A percentile compares a stretch with the other conserved stretches of the same genome.
Conservation (phyloP, 2,888 invertebrate species). For the Argyra leucocephala region DNA sequence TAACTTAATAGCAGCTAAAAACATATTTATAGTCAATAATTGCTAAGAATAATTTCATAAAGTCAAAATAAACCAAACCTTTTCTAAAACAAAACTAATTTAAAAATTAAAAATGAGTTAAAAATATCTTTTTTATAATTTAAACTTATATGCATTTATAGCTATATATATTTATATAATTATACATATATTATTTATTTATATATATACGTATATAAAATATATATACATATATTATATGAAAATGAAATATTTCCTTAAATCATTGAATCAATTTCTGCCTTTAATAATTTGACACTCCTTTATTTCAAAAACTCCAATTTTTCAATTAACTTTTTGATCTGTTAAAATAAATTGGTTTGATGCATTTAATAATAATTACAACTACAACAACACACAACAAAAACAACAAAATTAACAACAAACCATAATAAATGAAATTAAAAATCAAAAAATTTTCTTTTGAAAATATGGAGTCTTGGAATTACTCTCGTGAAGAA, state of each 20-base stretch:
- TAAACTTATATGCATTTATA: background rate
- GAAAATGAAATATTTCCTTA: too few relatives aligned
- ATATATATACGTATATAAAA: too few relatives aligned
- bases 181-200: too few relatives aligned
- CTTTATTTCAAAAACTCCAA: background rate
- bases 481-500: background rate
- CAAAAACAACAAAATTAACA: too few relatives aligned
- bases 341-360: background rate
- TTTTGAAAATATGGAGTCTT: background rate
- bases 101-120: background rate
- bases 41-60: too few relatives aligned
- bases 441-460: background rate
- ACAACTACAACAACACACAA: too few relatives aligned
- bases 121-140: background rate
- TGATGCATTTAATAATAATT: background rate
- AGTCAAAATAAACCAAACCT: background rate
- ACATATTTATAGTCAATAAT: too few relatives aligned
- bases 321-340: constrained; percentile 6
- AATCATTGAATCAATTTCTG: constrained; percentile 1
- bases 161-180: background rate
- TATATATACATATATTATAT: too few relatives aligned
- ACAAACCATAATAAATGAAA: background rate
- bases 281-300: constrained; percentile 2
- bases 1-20: too few relatives aligned
- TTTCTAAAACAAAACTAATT: background rate